A percentile compares a stretch with the other conserved stretches of the same genome.
Conservation (phyloP, 2,888 invertebrate genomes). For the Cryptocephalus primarius region DNA sequence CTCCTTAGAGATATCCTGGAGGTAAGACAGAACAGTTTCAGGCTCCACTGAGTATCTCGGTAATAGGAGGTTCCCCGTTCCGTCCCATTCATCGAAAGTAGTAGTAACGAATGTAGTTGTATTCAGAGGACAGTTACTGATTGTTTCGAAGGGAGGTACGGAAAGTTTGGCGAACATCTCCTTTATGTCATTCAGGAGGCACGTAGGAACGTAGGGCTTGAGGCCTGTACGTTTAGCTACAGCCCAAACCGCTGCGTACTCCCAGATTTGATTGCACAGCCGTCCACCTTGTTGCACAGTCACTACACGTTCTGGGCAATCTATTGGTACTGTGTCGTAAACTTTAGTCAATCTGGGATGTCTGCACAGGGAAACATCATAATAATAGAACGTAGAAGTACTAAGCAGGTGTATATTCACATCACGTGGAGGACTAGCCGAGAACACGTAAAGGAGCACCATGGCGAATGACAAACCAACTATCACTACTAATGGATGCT, state of each 20-base stretch:
- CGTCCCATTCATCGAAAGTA: constrained; percentile 43
- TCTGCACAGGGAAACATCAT: too few relatives aligned
- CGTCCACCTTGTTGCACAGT: too few relatives aligned
- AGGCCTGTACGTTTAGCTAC: constrained; percentile 38
- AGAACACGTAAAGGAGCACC: too few relatives aligned
- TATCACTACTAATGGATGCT: too few relatives aligned
- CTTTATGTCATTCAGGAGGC: constrained; percentile 41
- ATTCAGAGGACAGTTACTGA: constrained; percentile 42
- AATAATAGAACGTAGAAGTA: too few relatives aligned
- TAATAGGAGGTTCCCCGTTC: constrained; percentile 44
- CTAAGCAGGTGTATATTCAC: too few relatives aligned
- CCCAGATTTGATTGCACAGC: too few relatives aligned
- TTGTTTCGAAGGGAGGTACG: constrained; percentile 44
- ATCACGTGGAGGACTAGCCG: too few relatives aligned
- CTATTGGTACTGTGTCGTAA: too few relatives aligned
- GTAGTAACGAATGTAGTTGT: constrained; percentile 36
- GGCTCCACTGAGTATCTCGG: constrained; percentile 43
- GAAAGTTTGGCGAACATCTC: constrained; percentile 44
- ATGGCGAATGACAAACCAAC: too few relatives aligned
- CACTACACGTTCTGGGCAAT: too few relatives aligned
- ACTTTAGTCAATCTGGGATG: too few relatives aligned
- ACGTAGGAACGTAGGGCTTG: constrained; percentile 39
- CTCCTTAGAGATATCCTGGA: constrained; percentile 45
- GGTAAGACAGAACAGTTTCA: constrained; percentile 44
- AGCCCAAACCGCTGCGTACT: constrained; percentile 32